Evolutionary conservation across 2,888 invertebrate genomes (phyloP).

Genomic region (Hoplodrina blanda): DNA sequence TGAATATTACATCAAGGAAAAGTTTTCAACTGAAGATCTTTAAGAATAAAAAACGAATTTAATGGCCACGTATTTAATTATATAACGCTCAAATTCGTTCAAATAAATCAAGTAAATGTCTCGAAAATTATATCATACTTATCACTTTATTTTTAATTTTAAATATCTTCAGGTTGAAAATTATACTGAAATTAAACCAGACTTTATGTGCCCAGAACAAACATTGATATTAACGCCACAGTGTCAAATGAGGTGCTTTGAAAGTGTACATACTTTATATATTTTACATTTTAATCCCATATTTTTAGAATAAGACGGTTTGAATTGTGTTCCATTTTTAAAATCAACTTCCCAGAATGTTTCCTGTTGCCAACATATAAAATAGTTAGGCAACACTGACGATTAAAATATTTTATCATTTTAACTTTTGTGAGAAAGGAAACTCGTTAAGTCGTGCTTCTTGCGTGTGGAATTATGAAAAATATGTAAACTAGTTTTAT

Average conservation of each 20-base stretch:
- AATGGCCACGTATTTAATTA: not conserved
- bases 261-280: constrained; percentile 82
- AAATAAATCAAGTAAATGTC: constrained; percentile 12
- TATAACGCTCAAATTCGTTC: constrained; percentile 23
- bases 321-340: constrained; percentile 68
- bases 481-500: constrained; percentile 54
- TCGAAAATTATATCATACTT: constrained; percentile 23
- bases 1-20: constrained; percentile 67
- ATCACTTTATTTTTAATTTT: not conserved
- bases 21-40: constrained; percentile 67
- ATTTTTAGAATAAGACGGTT: constrained; percentile 78
- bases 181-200: constrained; percentile 23
- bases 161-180: constrained; percentile 47
- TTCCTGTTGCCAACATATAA: constrained; percentile 65
- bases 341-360: constrained; percentile 55
- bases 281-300: constrained; percentile 78
- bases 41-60: constrained; percentile 30
- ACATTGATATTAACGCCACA: constrained; percentile 79
- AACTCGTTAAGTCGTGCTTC: constrained; percentile 48
- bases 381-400: constrained; percentile 65
- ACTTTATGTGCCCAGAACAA: constrained; percentile 75
- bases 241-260: constrained; percentile 88
- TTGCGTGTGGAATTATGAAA: constrained; percentile 57
- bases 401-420: constrained; percentile 61
- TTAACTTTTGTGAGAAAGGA: constrained; percentile 54